Percentiles rank a stretch among this genome's conserved stretches.
phyloP scores from a whole-genome alignment of 2,113 vertebrate species.

The Pachypanchax playfairii region DNA sequence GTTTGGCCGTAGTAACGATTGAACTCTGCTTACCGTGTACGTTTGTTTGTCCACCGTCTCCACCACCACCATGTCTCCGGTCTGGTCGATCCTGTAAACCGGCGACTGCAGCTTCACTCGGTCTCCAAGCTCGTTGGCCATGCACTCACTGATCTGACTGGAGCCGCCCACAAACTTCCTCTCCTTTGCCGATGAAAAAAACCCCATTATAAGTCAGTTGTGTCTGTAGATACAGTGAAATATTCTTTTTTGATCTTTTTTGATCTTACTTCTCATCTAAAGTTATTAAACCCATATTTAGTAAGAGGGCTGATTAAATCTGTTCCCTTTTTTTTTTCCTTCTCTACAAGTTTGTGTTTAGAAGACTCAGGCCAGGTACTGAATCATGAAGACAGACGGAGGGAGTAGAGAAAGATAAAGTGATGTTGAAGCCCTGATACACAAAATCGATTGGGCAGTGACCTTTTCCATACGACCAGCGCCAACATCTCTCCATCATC shows the following conservation, averaged over 20 bases:
- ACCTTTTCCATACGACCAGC: constrained; percentile 36
- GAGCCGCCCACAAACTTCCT: constrained; percentile 94
- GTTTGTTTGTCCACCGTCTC: constrained; percentile 86
- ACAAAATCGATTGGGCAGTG: constrained; percentile 26
- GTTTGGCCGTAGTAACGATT: background rate
- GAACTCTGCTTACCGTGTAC: constrained; percentile 75
- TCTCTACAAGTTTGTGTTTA: constrained; percentile 3
- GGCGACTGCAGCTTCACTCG: constrained; percentile 87
- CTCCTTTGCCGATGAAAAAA: constrained; percentile 81
- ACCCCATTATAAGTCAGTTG: no score
- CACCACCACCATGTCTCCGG: constrained; percentile 82
- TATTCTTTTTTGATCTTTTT: no score
- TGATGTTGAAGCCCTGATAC: constrained; percentile 26
- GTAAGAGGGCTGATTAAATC: background rate
- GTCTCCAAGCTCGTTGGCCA: constrained; percentile 85
- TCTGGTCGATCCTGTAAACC: constrained; percentile 87
- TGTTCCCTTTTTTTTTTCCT: background rate
- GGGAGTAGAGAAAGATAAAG: background rate
- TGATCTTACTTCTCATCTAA: no score
- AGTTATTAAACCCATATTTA: no score
- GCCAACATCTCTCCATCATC: constrained; percentile 18
- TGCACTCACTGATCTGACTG: constrained; percentile 89
- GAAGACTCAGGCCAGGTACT: background rate
- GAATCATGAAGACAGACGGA: constrained; percentile 10
- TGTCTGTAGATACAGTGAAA: no score